Conservation (phyloP, 1,140 invertebrate species). For the Drosophila sp. region DNA sequence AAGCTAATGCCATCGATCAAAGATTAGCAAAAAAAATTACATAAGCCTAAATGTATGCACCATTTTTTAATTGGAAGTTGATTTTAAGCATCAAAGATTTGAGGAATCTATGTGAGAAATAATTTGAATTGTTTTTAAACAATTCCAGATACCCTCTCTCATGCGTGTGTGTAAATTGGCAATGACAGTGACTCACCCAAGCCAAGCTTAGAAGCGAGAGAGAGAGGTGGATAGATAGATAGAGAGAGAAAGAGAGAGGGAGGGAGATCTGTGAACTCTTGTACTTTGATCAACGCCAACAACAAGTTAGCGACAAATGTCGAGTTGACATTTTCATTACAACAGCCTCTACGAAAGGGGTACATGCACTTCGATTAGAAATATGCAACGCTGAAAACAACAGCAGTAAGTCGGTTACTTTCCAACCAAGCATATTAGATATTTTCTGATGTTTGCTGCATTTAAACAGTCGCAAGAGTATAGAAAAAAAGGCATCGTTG, state of each 20-base stretch:
- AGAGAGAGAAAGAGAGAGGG: background rate
- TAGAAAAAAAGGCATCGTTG: background rate
- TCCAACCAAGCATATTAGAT: too few relatives aligned
- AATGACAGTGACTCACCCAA: constrained; percentile 30
- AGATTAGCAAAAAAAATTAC: too few relatives aligned
- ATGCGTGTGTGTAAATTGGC: constrained; percentile 27
- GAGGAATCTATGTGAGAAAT: too few relatives aligned
- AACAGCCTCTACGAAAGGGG: constrained; percentile 30
- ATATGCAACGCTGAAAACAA: background rate
- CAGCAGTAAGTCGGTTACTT: background rate
- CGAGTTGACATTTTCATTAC: constrained; percentile 78
- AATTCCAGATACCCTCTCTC: too few relatives aligned
- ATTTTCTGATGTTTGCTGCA: too few relatives aligned
- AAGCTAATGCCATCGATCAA: too few relatives aligned
- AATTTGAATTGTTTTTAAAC: too few relatives aligned
- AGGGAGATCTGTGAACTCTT: constrained; percentile 10
- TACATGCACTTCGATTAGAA: constrained; percentile 31
- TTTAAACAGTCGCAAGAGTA: background rate
- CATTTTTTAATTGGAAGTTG: too few relatives aligned
- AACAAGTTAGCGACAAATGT: constrained; percentile 3
- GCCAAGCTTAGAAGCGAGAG: background rate
- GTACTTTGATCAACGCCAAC: constrained; percentile 66
- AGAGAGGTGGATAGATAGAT: background rate
- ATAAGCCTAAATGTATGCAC: too few relatives aligned
- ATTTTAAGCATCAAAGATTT: too few relatives aligned